Base-by-base conservation (phyloP, 2,113 vertebrate genomes). In the Spermophilus dauricus region DNA sequence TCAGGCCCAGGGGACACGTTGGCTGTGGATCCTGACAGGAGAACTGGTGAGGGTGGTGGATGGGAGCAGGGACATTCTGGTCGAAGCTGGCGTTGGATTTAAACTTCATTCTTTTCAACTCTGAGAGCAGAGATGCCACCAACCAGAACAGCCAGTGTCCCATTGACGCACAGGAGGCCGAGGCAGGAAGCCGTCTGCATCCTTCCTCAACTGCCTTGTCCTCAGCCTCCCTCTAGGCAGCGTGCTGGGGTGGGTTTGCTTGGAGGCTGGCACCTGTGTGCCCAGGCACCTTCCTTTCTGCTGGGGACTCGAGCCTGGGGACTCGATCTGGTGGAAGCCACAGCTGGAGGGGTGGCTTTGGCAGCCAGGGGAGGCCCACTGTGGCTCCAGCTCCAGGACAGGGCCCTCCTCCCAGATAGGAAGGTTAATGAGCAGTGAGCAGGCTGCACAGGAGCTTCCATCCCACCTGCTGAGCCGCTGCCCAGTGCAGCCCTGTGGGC, bases 371-470 rank as follows among this genome's bases (percentile, higher is more conserved):
- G 56, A 83, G 86, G 28, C 48, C 42, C 3, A 9, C 8, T 26
- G 17, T 32, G 67, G 51, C 37, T 45, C 37, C 77, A 53, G 77
- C 63, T 63, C 8, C 30, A 70, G 32, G 63, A 65, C 24, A 45
- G 18, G 61, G 58, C 37, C 56, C 42, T 42, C 67, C 56, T 37
- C 94, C 67, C 42, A 91, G 82, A 86, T 82, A 70, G 72, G 72
- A 92, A 92, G 77, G 85, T 80, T 89, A 78, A 91, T 83, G 56
- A 82, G 45, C 69, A 63, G 69, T 89, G 28, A 90, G 14, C 13
- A 51, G 26, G 39, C 8, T 51, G 28, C n/a, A 61, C 28, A 8
- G 45, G 45, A 69, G 20, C 5, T 82, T 69, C 70, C 4, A 7
- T 77, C 67, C 48, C 34, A 58, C 8, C 56, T 81, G 11, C 58